Evolutionary conservation across 2,797 vertebrate genomes (phyloP).

Genomic region (Pitangus sulphuratus): DNA sequence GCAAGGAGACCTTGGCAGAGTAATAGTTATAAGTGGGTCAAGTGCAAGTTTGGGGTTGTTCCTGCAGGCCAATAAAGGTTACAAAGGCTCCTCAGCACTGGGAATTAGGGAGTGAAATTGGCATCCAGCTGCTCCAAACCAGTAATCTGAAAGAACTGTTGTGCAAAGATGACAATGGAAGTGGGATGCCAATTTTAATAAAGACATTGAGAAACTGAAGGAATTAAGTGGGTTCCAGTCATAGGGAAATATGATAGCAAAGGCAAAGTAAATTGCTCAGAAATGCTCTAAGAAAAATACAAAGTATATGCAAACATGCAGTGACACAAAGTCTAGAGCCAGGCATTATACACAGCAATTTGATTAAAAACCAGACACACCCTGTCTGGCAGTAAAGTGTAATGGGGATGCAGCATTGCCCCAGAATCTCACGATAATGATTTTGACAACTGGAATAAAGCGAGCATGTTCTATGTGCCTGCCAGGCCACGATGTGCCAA

Average conservation of each 20-base stretch:
- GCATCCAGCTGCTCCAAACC: background rate
- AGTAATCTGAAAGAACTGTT: background rate
- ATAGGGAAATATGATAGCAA: background rate
- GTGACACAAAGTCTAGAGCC: background rate
- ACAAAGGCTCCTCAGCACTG: background rate
- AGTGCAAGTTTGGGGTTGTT: background rate
- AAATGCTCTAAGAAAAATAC: background rate
- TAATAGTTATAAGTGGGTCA: background rate
- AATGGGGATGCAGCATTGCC: background rate
- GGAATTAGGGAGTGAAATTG: background rate
- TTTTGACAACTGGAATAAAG: background rate
- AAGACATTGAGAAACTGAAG: background rate
- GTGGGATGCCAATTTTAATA: background rate
- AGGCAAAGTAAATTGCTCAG: background rate
- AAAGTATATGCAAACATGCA: background rate
- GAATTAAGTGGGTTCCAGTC: background rate
- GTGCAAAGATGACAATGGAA: background rate
- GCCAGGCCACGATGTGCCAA: background rate
- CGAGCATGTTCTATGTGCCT: background rate
- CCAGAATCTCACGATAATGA: background rate
- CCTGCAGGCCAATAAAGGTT: background rate
- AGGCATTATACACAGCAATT: background rate
- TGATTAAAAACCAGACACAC: slow-evolving; percentile 11
- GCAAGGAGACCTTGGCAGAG: background rate
- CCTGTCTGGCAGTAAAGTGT: background rate